Evolutionary conservation across 2,888 invertebrate species (phyloP).

Genomic region (Tipula vernalis): DNA sequence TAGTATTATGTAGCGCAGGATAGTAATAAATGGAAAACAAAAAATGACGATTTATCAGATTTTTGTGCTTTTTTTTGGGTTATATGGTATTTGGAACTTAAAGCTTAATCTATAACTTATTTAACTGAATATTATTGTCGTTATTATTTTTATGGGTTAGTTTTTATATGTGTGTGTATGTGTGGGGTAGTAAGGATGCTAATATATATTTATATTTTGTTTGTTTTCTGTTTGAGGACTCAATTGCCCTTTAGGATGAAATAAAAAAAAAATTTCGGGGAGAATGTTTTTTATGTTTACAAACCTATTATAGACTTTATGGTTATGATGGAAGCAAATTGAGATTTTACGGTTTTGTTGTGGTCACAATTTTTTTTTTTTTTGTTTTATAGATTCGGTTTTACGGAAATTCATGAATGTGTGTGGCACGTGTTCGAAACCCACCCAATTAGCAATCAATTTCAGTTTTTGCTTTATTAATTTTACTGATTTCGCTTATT

Average conservation of each 20-base stretch:
- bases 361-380: neutral
- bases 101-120: neutral
- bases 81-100: neutral
- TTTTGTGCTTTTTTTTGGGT: neutral
- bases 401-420: neutral
- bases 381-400: neutral
- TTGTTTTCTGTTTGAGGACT: neutral
- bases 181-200: neutral
- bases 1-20: neutral
- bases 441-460: no score
- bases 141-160: neutral
- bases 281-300: neutral
- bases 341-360: neutral
- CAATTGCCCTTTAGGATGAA: neutral
- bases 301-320: neutral
- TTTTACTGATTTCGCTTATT: no score
- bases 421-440: neutral
- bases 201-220: neutral
- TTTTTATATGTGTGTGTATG: neutral
- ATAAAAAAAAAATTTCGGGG: neutral
- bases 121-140: neutral
- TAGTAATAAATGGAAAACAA: neutral
- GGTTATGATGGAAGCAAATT: neutral
- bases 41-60: neutral
- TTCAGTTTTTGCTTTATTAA: no score